These are phyloP conservation scores for Lucinisca nassula DNA, from an alignment of 2,888 invertebrate species.

Conservation along the genomic window DNA sequence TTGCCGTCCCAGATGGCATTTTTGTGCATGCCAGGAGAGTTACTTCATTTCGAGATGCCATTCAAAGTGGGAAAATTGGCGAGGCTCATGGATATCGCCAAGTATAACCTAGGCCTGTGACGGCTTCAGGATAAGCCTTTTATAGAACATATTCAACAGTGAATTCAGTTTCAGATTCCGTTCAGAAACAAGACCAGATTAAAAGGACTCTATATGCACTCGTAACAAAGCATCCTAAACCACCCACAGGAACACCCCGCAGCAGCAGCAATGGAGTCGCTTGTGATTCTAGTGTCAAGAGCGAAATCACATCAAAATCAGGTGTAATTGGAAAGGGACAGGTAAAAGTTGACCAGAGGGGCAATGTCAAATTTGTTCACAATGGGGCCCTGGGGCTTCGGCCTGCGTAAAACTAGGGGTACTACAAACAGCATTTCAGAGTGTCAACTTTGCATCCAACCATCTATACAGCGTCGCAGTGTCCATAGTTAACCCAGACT, in stretches of 20 bases:
- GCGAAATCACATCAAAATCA: background rate
- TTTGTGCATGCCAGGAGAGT: slow-evolving; percentile 44
- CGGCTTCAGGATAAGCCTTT: too few species aligned
- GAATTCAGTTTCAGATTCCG: too few species aligned
- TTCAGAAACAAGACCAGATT: too few species aligned
- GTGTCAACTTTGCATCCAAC: background rate
- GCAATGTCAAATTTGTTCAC: background rate
- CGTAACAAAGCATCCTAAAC: too few species aligned
- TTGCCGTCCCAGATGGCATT: slow-evolving; percentile 35
- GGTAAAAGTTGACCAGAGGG: background rate
- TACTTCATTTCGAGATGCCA: slow-evolving; percentile 6
- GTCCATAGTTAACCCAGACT: background rate
- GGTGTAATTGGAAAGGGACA: background rate
- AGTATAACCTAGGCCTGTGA: too few species aligned
- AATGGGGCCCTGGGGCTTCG: background rate
- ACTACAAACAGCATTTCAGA: background rate
- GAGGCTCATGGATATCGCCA: slow-evolving; percentile 47
- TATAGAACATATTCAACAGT: too few species aligned
- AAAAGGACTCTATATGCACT: too few species aligned
- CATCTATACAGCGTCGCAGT: background rate
- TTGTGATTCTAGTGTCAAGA: background rate
- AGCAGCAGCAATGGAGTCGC: too few species aligned
- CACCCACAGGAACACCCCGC: too few species aligned
- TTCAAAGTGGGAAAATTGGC: slow-evolving; percentile 45
- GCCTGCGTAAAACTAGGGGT: background rate